Base-by-base conservation (phyloP, 1,140 invertebrate genomes). In the Leptonema lineaticorne region DNA sequence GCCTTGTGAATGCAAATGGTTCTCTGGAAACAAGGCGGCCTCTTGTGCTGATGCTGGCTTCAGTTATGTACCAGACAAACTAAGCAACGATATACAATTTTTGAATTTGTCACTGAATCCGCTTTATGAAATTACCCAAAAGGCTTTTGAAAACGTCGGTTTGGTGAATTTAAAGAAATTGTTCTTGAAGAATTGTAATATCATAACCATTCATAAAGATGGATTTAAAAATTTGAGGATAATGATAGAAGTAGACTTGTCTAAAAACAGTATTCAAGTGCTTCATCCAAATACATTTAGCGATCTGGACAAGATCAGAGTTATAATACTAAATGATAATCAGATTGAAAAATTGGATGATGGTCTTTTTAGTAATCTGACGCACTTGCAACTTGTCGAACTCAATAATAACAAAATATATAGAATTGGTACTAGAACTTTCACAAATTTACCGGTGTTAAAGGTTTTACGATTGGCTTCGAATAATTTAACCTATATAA, bases 211-310 rank as follows among this genome's bases (percentile, higher is more conserved):
- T 6, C 82, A 92, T 70, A 84, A 85, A 24, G 85, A 87, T 63
- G 90, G 92, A 0, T 90, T 96, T 73, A 86, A 84, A 63, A 88
- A 88, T 0, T 82, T 96, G 16, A 84, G 84, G 48, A 90, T 94
- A 65, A 83, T 96, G 45, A 92, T 94, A 29, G 92, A 95, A 78
- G 80, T 96, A 29, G 92, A 96, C 76, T 78, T 96, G 48, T 92
- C 92, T 0, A 83, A 85, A 66, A 96, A 96, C 75, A 81, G 83
- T 1, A 87, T 96, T 4, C 82, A 81, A 28, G 84, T 81, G 1
- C 77, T 96, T 8, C 83, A 90, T 53, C 85, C 87, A 0, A 86
- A 87, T 14, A 90, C 89, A 0, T 95, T 96, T 73, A 79, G 78
- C 8, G 86, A 89, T 27, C 88, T 89, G 1, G 78, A 84, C 20